These are phyloP conservation scores for Phoenicopterus ruber DNA, from an alignment of 2,113 vertebrate genomes.

Conservation along the genomic window DNA sequence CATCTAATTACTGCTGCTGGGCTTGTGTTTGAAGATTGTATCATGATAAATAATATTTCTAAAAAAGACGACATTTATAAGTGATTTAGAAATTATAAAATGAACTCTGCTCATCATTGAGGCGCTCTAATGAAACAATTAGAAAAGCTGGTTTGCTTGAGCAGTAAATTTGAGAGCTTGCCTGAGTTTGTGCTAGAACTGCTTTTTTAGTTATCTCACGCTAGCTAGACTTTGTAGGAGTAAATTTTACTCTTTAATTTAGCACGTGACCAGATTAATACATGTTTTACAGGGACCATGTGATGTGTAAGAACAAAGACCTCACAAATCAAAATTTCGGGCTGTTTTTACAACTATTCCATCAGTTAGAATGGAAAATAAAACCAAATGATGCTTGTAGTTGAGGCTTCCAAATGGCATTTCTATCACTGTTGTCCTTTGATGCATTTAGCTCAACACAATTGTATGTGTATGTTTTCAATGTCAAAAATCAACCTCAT, in stretches of 20 bases:
- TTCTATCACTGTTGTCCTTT: neutral
- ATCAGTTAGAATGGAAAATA: neutral
- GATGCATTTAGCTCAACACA: neutral
- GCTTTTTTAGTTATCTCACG: neutral
- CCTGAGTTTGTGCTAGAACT: neutral
- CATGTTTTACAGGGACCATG: neutral
- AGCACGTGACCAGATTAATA: neutral
- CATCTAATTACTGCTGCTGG: neutral
- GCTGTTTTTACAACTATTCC: neutral
- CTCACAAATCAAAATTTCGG: neutral
- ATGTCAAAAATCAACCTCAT: neutral
- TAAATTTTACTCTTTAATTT: neutral
- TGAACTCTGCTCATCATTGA: neutral
- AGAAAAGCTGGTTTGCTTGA: neutral
- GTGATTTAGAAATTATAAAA: neutral
- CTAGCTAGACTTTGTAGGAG: neutral
- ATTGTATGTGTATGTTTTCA: neutral
- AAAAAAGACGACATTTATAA: neutral
- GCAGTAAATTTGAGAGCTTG: neutral
- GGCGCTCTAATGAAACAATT: neutral
- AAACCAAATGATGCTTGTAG: neutral
- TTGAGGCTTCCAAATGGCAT: neutral
- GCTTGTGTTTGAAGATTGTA: neutral
- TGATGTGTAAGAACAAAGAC: neutral
- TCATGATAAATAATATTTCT: neutral